Evolutionary conservation across 2,888 invertebrate genomes (phyloP), one percentile per base, ranked within the genome.

Genomic region (Cheilosia urbana): DNA sequence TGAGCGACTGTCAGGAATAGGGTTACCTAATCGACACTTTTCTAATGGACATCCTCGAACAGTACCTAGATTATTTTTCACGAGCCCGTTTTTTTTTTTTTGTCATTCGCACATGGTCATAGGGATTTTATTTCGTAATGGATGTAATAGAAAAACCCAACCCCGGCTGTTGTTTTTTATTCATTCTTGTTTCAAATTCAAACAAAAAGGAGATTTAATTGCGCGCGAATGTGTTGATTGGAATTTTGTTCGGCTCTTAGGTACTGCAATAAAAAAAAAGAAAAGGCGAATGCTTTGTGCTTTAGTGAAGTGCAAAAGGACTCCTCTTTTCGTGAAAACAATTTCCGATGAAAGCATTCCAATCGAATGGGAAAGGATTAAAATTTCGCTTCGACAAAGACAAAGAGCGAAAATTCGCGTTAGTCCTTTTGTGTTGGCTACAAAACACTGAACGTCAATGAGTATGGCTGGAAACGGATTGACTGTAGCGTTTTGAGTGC

Each of bases 201-300:
- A 11, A 58, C 57, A 57, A 76, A 81, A 71, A 76, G 69, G 69
- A 66, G 84, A 79, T 84, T 84, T 71, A 84, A 84, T 84, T 84
- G 84, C 68, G 69, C 83, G 75, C 79, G 80, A 79, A 71, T 84
- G 79, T 84, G 84, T 80, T 84, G 79, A 84, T 84, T 84, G 84
- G 75, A 60, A 34, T 75, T 68, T 78, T 58, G 15, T 62, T 42
- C 5, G 7, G 15, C 6, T 27, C 15, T 2, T 42, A 19, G 27
- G 9, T 13, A 7, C 15, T 27, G 37, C 24, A 27, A 11, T 27
- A 27, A 57, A 19, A 37, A 37, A 37, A 37, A 13, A 19, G 9
- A 42, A 34, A 42, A 27, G 7, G 51, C 42, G 9, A 2, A 27
- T 27, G 27, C 62, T 73, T 73, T 73, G 73, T 24, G 9, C n/a